A percentile compares a stretch with the other conserved stretches of the same genome.
Conservation (phyloP, 2,113 vertebrate genomes). For the Gnathonemus echidnorhynchus region DNA sequence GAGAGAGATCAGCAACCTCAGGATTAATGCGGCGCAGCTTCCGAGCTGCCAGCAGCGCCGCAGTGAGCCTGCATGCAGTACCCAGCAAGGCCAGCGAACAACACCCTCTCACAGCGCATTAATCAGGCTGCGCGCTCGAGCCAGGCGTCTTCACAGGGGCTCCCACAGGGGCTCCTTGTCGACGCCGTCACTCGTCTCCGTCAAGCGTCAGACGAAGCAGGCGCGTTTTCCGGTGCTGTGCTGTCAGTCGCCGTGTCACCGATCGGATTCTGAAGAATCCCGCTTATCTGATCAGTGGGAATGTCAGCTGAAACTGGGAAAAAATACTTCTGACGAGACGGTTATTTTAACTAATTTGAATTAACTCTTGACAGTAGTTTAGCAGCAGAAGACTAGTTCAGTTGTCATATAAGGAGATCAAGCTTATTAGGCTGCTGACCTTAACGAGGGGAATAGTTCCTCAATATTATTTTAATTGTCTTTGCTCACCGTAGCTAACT, state of each 20-base stretch:
- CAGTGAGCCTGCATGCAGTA: background rate
- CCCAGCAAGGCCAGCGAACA: background rate
- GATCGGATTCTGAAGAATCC: background rate
- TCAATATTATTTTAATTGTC: background rate
- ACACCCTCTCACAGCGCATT: background rate
- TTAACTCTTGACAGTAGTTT: background rate
- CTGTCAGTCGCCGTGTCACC: background rate
- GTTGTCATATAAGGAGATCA: background rate
- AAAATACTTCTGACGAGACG: background rate
- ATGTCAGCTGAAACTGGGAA: background rate
- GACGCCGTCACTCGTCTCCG: background rate
- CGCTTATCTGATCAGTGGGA: background rate
- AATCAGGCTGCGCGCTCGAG: background rate
- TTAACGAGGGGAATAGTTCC: background rate
- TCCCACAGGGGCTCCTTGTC: background rate
- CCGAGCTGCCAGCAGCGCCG: background rate
- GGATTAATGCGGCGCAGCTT: slow-evolving; percentile 9
- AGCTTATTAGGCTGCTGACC: background rate
- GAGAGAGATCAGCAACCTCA: background rate
- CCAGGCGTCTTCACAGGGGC: background rate
- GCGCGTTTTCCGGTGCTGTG: background rate
- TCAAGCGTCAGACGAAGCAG: background rate
- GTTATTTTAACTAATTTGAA: background rate
- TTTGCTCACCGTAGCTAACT: background rate
- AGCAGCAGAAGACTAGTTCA: background rate